These are phyloP conservation scores for Himalopsyche tibetana DNA, from an alignment of 2,888 invertebrate species.

Conservation along the genomic window DNA sequence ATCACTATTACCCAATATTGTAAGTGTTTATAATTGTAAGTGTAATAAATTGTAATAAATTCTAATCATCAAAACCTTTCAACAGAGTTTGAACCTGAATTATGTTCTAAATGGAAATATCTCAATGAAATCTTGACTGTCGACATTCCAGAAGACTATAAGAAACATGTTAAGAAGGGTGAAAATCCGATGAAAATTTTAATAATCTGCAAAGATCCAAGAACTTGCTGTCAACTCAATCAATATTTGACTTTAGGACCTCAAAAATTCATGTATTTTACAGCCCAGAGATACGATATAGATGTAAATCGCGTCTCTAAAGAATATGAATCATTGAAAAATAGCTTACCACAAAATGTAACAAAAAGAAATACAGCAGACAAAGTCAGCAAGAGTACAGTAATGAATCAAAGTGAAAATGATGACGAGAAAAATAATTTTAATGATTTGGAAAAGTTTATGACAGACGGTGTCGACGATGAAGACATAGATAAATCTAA, in stretches of 20 bases:
- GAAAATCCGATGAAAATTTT: slow-evolving; percentile 81
- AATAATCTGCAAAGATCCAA: slow-evolving; percentile 89
- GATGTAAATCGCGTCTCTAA: slow-evolving; percentile 78
- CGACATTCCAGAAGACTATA: slow-evolving; percentile 88
- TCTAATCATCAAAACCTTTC: slow-evolving; percentile 57
- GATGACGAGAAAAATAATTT: slow-evolving; percentile 49
- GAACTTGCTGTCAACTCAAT: slow-evolving; percentile 89
- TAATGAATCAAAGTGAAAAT: slow-evolving; percentile 39
- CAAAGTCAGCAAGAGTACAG: not conserved
- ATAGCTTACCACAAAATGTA: slow-evolving; percentile 67
- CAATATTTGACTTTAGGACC: slow-evolving; percentile 82
- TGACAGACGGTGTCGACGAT: slow-evolving; percentile 68
- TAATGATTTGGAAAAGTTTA: slow-evolving; percentile 67
- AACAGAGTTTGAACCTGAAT: slow-evolving; percentile 87
- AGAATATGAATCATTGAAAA: slow-evolving; percentile 72
- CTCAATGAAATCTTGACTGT: slow-evolving; percentile 86
- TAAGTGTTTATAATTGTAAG: too few species aligned
- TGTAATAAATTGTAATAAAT: too few species aligned
- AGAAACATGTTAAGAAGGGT: slow-evolving; percentile 70
- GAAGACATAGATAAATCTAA: slow-evolving; percentile 79
- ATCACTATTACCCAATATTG: too few species aligned
- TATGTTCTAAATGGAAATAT: slow-evolving; percentile 93
- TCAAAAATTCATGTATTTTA: slow-evolving; percentile 79
- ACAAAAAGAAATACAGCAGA: not conserved
- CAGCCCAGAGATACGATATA: slow-evolving; percentile 79